These are phyloP conservation scores for Yponomeuta malinellus DNA, from an alignment of 2,888 invertebrate species.

Conservation along the genomic window DNA sequence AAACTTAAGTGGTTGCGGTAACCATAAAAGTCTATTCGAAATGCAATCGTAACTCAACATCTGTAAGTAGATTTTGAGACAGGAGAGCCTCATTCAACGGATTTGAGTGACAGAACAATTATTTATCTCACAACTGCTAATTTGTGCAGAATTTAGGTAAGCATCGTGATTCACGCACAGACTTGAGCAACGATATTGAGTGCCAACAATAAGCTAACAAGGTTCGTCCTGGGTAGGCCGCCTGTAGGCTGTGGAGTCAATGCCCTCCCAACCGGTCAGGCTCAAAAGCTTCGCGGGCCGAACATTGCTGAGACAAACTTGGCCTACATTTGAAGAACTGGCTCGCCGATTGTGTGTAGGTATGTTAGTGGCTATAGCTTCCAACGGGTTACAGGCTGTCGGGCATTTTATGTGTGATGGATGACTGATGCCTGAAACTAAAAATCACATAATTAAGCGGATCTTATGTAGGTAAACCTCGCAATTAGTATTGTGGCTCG, in stretches of 20 bases:
- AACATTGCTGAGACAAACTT: conserved; percentile 49
- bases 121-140: not conserved
- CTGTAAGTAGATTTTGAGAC: no score
- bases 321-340: conserved; percentile 55
- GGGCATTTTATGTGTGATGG: no score
- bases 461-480: no score
- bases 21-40: no score
- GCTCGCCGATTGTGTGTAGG: conserved; percentile 16
- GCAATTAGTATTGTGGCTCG: no score
- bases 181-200: conserved; percentile 6
- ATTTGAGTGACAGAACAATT: no score
- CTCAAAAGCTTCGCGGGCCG: conserved; percentile 59
- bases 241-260: conserved; percentile 69
- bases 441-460: no score
- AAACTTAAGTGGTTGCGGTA: conserved; percentile 18
- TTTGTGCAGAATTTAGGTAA: not conserved
- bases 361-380: no score
- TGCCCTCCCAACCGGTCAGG: conserved; percentile 65
- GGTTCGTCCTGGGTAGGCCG: conserved; percentile 32
- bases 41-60: no score
- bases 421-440: no score
- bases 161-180: conserved; percentile 8
- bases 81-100: no score
- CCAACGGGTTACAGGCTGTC: no score
- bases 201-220: conserved; percentile 12